Evolutionary conservation across 2,113 vertebrate species (phyloP).

Genomic region (Eclectus roratus): DNA sequence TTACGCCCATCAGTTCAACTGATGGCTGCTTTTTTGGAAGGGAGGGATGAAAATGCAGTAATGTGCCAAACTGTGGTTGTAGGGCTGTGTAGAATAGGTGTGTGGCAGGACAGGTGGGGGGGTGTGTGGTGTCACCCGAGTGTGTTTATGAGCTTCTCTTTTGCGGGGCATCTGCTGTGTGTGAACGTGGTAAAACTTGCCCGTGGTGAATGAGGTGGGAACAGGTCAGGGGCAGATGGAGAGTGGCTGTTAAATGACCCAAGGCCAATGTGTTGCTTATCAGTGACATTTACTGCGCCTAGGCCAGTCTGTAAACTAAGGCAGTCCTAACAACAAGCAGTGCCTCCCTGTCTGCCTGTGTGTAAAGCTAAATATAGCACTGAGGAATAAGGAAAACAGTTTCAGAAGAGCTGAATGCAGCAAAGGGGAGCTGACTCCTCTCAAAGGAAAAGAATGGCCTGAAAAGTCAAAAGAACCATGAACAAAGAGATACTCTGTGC

Average conservation of each 20-base stretch:
- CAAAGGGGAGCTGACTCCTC: not conserved
- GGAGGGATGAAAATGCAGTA: not conserved
- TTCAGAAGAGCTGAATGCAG: not conserved
- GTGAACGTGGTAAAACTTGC: not conserved
- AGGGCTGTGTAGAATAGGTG: not conserved
- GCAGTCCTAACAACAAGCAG: not conserved
- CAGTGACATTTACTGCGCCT: not conserved
- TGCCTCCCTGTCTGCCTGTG: not conserved
- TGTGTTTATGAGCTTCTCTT: not conserved
- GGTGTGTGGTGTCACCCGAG: not conserved
- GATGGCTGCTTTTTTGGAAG: not conserved
- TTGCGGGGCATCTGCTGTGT: not conserved
- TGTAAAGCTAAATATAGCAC: constrained; percentile 4
- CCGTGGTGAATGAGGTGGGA: not conserved
- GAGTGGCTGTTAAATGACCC: not conserved
- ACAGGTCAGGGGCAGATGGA: not conserved
- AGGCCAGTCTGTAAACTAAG: not conserved
- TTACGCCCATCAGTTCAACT: rapidly evolving
- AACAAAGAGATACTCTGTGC: constrained; percentile 7
- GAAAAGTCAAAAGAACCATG: constrained; percentile 19
- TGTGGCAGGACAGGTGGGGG: not conserved
- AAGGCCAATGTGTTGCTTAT: not conserved
- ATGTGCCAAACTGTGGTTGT: not conserved
- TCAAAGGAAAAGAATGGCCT: not conserved
- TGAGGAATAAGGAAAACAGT: not conserved